Conservation (phyloP, 1,140 invertebrate genomes). For the Leptinotarsa undecemlineata region DNA sequence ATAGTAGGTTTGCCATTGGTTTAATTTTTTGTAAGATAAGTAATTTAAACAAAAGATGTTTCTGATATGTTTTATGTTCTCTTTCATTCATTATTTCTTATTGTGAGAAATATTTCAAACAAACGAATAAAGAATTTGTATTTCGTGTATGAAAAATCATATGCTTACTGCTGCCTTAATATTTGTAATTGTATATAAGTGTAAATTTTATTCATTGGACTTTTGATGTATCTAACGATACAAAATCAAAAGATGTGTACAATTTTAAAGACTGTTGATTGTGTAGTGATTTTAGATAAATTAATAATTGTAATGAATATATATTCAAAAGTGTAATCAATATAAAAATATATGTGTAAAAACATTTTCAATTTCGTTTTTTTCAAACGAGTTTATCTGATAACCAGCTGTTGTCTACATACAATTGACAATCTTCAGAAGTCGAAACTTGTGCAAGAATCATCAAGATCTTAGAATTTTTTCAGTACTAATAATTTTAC, state of each 20-base stretch:
- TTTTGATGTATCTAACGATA: background rate
- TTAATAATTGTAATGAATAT: slow-evolving; percentile 17
- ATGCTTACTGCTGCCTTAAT: slow-evolving; percentile 31
- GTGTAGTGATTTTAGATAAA: slow-evolving; percentile 12
- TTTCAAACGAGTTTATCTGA: background rate
- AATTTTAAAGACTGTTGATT: slow-evolving; percentile 41
- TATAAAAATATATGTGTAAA: background rate
- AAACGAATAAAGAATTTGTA: background rate
- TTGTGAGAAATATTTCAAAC: too few species aligned
- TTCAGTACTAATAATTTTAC: too few species aligned
- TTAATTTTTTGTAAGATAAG: too few species aligned
- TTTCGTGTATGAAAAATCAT: background rate
- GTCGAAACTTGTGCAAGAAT: too few species aligned
- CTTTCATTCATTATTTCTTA: too few species aligned
- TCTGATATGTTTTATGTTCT: too few species aligned
- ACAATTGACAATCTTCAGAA: too few species aligned
- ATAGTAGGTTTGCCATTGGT: too few species aligned
- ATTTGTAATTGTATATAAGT: slow-evolving; percentile 24
- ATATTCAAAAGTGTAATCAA: background rate
- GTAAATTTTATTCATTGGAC: slow-evolving; percentile 16
- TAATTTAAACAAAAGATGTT: too few species aligned
- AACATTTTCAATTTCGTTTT: background rate
- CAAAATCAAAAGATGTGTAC: slow-evolving; percentile 32
- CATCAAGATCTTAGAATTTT: too few species aligned
- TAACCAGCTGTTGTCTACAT: too few species aligned